phyloP scores from a whole-genome alignment of 2,888 invertebrate species.

The Rhamphomyia laevipes region DNA sequence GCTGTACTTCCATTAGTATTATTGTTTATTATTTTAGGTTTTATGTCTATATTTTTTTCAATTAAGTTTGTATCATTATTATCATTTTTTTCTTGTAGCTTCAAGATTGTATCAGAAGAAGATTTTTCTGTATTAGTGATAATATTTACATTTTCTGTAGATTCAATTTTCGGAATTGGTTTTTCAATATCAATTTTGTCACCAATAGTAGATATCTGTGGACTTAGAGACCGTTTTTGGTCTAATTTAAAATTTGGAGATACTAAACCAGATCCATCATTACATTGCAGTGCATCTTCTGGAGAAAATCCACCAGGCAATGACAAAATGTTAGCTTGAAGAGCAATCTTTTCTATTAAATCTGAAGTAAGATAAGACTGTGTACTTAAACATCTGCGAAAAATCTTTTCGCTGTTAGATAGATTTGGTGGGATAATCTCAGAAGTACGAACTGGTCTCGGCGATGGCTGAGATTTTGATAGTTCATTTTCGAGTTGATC shows the following conservation, averaged over 20 bases:
- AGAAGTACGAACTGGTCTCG: not conserved
- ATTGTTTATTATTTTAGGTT: too few relatives aligned
- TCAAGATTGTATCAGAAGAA: too few relatives aligned
- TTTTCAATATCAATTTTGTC: not conserved
- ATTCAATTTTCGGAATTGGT: too few relatives aligned
- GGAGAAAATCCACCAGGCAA: slow-evolving; percentile 7
- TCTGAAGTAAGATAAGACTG: slow-evolving; percentile 15
- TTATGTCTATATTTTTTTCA: too few relatives aligned
- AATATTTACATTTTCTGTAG: too few relatives aligned
- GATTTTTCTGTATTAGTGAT: too few relatives aligned
- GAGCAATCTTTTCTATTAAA: slow-evolving; percentile 14
- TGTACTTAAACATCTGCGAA: slow-evolving; percentile 13
- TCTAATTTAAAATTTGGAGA: slow-evolving; percentile 15
- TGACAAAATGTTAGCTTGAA: slow-evolving; percentile 9
- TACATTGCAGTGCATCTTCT: slow-evolving; percentile 5
- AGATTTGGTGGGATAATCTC: slow-evolving; percentile 5
- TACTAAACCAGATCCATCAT: slow-evolving; percentile 13
- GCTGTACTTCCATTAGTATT: too few relatives aligned
- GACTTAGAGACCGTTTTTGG: slow-evolving; percentile 5
- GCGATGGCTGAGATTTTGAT: not conserved
- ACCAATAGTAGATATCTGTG: slow-evolving; percentile 3
- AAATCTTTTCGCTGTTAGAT: slow-evolving; percentile 9
- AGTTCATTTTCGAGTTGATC: not conserved
- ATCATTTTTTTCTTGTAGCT: too few relatives aligned
- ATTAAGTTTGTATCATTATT: too few relatives aligned